A percentile compares a stretch with the other conserved stretches of the same genome.
These are phyloP conservation scores for Formica exsecta DNA, from an alignment of 1,140 invertebrate species.

Conservation along the genomic window DNA sequence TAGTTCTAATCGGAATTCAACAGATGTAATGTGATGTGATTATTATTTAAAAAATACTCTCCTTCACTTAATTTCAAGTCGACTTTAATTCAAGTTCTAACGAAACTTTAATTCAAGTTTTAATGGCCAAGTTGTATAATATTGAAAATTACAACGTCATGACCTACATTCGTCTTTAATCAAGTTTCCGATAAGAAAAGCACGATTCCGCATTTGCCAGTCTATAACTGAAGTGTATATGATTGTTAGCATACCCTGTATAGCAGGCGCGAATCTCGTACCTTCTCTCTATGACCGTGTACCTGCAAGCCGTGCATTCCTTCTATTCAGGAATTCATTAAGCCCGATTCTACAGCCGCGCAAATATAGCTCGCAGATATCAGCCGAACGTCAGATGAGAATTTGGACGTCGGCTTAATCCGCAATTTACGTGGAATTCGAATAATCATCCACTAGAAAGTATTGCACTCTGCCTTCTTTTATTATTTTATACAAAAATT, in stretches of 20 bases:
- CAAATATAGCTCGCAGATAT: constrained; percentile 57
- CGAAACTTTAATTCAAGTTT: constrained; percentile 35
- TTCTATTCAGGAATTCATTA: constrained; percentile 66
- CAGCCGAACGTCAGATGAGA: constrained; percentile 29
- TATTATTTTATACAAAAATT: background rate
- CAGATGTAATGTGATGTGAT: background rate
- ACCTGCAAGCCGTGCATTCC: constrained; percentile 59
- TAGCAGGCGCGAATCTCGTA: constrained; percentile 56
- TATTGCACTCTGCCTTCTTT: background rate
- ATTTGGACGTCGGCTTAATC: constrained; percentile 50
- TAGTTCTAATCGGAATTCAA: background rate
- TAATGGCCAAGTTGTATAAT: no score
- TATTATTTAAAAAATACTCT: background rate
- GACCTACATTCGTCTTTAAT: no score
- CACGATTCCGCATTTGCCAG: constrained; percentile 14
- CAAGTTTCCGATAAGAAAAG: constrained; percentile 1
- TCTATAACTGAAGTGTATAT: constrained; percentile 24
- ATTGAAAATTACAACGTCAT: no score
- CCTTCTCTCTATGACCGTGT: constrained; percentile 48
- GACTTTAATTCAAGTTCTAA: background rate
- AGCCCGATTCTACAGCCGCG: constrained; percentile 53
- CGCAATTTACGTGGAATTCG: constrained; percentile 51
- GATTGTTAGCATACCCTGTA: constrained; percentile 40
- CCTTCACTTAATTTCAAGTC: constrained; percentile 15
- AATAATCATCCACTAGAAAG: background rate